A percentile compares a stretch with the other conserved stretches of the same genome.
Evolutionary conservation across 2,797 vertebrate species (phyloP).

Genomic region (Euphonia xanthogaster): DNA sequence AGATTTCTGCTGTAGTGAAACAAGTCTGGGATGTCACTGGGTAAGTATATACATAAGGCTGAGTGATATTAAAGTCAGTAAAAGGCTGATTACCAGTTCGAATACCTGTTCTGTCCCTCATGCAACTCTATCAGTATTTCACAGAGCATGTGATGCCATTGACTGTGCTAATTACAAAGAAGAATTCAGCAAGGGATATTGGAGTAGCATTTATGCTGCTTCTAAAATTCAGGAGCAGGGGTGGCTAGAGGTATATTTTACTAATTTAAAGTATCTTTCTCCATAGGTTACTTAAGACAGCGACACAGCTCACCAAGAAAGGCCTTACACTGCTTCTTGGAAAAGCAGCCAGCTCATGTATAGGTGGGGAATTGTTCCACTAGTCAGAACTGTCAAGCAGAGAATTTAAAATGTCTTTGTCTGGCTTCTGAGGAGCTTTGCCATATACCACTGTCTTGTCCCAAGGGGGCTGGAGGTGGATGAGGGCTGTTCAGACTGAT

Average conservation of each 20-base stretch:
- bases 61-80: not conserved
- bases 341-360: not conserved
- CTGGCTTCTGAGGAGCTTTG: not conserved
- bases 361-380: not conserved
- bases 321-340: not conserved
- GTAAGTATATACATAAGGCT: not conserved
- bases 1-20: not conserved
- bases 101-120: not conserved
- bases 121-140: not conserved
- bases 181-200: not conserved
- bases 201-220: not conserved
- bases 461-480: not conserved
- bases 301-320: not conserved
- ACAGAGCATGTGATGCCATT: rapidly evolving
- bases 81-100: not conserved
- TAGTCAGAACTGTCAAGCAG: not conserved
- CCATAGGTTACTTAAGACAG: not conserved
- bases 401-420: not conserved
- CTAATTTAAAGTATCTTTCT: not conserved
- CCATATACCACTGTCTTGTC: rapidly evolving
- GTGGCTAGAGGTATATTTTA: not conserved
- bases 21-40: not conserved
- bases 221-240: not conserved
- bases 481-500: not conserved
- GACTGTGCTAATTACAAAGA: not conserved